Evolutionary conservation across 2,888 invertebrate species (phyloP).

Genomic region (Listrodromus nycthemerus): DNA sequence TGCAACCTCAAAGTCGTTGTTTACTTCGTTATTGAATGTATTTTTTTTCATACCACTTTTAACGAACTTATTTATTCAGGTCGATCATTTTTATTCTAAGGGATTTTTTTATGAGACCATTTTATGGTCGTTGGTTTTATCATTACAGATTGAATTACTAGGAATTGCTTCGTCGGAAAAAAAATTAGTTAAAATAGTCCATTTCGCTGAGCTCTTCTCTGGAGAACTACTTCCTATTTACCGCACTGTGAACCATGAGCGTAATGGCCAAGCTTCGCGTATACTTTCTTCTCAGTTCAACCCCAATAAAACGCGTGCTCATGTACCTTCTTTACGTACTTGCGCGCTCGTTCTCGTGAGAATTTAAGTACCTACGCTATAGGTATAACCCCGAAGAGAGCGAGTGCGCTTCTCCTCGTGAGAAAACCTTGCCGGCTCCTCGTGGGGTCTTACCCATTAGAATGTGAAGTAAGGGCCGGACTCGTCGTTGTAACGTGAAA

Average conservation of each 20-base stretch:
- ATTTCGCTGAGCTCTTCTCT: slow-evolving; percentile 7
- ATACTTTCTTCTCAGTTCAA: slow-evolving; percentile 22
- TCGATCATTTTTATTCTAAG: background rate
- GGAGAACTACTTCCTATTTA: slow-evolving; percentile 49
- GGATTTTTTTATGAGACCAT: background rate
- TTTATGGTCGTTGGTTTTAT: too few relatives aligned
- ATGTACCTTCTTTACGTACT: slow-evolving; percentile 22
- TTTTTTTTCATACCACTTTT: background rate
- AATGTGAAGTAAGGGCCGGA: slow-evolving; percentile 47
- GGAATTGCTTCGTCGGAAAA: too few relatives aligned
- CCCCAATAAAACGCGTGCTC: slow-evolving; percentile 48
- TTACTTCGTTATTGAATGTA: background rate
- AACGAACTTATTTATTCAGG: background rate
- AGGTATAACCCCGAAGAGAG: slow-evolving; percentile 23
- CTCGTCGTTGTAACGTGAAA: slow-evolving; percentile 26
- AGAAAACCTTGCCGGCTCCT: slow-evolving; percentile 56
- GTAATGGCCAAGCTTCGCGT: slow-evolving; percentile 39
- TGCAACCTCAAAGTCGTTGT: background rate
- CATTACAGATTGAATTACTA: too few relatives aligned
- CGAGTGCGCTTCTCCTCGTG: slow-evolving; percentile 45
- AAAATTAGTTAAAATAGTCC: too few relatives aligned
- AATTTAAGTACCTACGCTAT: slow-evolving; percentile 10
- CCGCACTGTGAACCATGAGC: slow-evolving; percentile 49
- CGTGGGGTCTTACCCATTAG: slow-evolving; percentile 60
- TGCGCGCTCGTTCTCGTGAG: background rate